These are phyloP conservation scores for Tapirus indicus DNA, from an alignment of 2,797 vertebrate genomes.

Conservation along the genomic window DNA sequence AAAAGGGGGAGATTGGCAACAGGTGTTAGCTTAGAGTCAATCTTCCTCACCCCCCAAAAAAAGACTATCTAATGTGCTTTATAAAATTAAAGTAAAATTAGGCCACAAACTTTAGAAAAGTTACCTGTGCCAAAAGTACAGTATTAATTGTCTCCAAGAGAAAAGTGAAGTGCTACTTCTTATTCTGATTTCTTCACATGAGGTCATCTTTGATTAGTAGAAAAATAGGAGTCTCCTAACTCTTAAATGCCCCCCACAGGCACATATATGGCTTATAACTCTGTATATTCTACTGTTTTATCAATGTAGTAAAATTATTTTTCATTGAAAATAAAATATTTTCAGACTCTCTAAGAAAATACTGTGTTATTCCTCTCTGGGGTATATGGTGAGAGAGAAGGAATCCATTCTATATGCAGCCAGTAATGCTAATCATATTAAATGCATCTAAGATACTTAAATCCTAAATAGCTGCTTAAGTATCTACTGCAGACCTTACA, in stretches of 20 bases:
- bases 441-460: background rate
- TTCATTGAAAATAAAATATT: background rate
- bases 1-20: too few relatives aligned
- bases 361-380: background rate
- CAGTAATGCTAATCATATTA: background rate
- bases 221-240: background rate
- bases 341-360: background rate
- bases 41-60: too few relatives aligned
- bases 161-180: background rate
- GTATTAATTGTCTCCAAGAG: background rate
- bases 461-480: background rate
- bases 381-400: background rate
- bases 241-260: background rate
- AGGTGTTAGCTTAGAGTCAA: too few relatives aligned
- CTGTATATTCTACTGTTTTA: background rate
- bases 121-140: background rate
- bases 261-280: background rate
- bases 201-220: background rate
- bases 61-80: background rate
- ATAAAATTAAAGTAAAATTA: background rate
- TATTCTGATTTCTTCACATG: background rate
- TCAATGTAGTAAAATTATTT: background rate
- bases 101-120: background rate
- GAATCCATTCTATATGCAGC: background rate
- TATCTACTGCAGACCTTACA: background rate